Evolutionary conservation across 2,797 vertebrate genomes (phyloP), one percentile per base, ranked within the genome.

Genomic region (Halcyon leucocephala): DNA sequence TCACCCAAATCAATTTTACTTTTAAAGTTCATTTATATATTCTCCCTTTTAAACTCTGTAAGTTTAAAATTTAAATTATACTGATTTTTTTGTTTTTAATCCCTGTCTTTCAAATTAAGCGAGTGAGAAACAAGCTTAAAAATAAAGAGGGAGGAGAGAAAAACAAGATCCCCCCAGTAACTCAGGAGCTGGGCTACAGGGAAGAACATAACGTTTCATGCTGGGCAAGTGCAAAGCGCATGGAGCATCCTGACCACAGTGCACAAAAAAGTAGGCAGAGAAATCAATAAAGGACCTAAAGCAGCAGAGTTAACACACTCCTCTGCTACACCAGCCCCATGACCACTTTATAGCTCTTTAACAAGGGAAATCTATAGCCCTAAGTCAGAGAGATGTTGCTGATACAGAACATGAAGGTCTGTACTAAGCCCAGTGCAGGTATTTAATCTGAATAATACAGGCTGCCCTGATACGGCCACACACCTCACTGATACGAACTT

Each of bases 371-470:
- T 93, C 88, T 65, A 83, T 33, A 89, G 78, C 54, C 55, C 58
- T 52, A 46, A 76, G 22, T 41, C 58, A 67, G 81, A 60, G 85
- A 93, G 86, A 87, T 80, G 90, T 35, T 94, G 92, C 82, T 94
- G 86, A 86, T 48, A 89, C 41, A 86, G 80, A 95, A 65, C 89
- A 91, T 86, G 81, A 78, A 92, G 86, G 91, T 83, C 52, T 3
- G 1, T 22, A 42, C 49, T 86, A 70, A 89, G 70, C 71, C 4
- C 67, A 80, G 81, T 22, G 60, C 74, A 82, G 48, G 57, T 78
- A 82, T 93, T 96, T 94, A 87, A 94, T 87, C 41, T 90, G 92
- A 79, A 31, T 85, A 91, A 91, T 64, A n/a, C 66, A 57, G 3
- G 25, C 66, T 96, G 86, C 52, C 70, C 83, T 86, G 71, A 46